These are phyloP conservation scores for Rutpela maculata DNA, from an alignment of 2,888 invertebrate genomes.

Conservation along the genomic window DNA sequence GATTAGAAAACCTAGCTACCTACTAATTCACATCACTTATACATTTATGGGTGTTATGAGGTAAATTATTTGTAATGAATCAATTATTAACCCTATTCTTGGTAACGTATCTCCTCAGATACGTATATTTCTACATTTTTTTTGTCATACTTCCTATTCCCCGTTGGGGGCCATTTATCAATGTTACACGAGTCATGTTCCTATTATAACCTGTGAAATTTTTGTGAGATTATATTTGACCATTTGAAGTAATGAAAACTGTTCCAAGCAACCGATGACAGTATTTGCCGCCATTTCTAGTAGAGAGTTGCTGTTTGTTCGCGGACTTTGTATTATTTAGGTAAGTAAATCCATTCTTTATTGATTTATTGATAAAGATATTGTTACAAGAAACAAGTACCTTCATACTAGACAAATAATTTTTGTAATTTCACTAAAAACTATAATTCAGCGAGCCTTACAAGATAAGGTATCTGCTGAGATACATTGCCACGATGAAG, in stretches of 20 bases:
- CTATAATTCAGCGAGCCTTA: too few relatives aligned
- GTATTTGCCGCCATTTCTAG: not conserved
- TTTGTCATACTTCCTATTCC: not conserved
- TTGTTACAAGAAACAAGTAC: not conserved
- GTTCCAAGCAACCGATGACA: not conserved
- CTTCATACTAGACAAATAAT: not conserved
- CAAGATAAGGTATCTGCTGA: too few relatives aligned
- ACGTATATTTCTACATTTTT: not conserved
- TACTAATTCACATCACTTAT: too few relatives aligned
- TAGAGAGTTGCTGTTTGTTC: not conserved
- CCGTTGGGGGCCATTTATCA: not conserved
- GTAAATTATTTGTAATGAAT: too few relatives aligned
- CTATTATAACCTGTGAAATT: slow-evolving; percentile 13
- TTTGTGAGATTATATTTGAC: not conserved
- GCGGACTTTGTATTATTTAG: not conserved
- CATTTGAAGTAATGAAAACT: not conserved
- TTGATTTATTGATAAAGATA: not conserved
- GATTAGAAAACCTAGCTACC: too few relatives aligned
- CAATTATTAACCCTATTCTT: not conserved
- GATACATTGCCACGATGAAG: too few relatives aligned
- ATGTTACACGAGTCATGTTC: not conserved
- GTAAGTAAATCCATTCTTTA: not conserved
- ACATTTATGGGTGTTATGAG: too few relatives aligned
- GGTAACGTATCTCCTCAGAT: not conserved
- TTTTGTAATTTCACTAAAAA: too few relatives aligned